Evolutionary conservation across 92 coral and sea anemone genomes (phyloP), one percentile per base, ranked within the genome.

Genomic region (Epizoanthus scotinus): DNA sequence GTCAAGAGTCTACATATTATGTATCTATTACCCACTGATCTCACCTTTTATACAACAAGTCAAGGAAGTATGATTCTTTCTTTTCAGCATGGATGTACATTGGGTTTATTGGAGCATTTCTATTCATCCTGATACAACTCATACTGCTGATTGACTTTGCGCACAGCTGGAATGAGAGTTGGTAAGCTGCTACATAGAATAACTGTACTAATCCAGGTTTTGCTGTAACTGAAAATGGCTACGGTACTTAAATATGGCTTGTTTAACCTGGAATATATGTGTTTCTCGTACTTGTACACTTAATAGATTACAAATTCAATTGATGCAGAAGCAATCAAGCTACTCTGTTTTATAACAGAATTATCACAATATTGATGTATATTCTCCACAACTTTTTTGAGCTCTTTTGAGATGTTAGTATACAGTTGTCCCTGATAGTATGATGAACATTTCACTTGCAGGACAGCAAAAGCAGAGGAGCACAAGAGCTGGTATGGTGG

Each of bases 391-490:
- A n/a, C n/a, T n/a, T n/a, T n/a, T 34, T 34, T 34, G 40, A 34
- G 40, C 40, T 34, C 40, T n/a, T n/a, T n/a, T n/a, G n/a, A n/a
- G 6, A 34, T 34, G 40, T 34, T 34, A 31, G 2, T 22, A 7
- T n/a, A 2, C n/a, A 38, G 52, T 17, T 22, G 80, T 22, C 59
- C n/a, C 55, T 25, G 19, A 14, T 14, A 38, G 34, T 15, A 12
- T 68, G 38, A 40, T 57, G 6, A 27, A 63, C 0, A 47, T 55
- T 70, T 8, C 27, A 50, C 9, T 18, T 36, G 17, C 84, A 95
- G 98, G 98, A 88, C 97, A 15, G 77, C 86, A 25, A 95, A 95
- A 84, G 98, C 94, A 67, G 99, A 91, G 17, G 99, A 93, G 61
- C 82, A 91, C 79, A 95, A 93, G 78, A 86, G 92, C 66, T 95